Base-by-base conservation (phyloP, 2,113 vertebrate species). In the Tachysurus fulvidraco region DNA sequence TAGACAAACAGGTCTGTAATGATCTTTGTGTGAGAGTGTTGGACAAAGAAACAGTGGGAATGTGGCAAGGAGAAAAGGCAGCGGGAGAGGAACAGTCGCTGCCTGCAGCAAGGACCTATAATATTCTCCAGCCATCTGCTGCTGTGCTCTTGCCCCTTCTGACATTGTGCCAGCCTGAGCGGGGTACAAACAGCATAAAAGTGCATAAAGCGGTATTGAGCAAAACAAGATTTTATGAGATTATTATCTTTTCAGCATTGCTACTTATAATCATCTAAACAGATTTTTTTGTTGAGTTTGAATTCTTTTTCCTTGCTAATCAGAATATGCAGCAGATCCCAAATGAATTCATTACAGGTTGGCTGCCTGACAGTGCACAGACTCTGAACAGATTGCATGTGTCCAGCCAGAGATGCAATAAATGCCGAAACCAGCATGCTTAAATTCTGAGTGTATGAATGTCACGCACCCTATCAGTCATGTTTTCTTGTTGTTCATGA, bases 111-210 rank as follows among this genome's bases (percentile, higher is more conserved):
- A 86, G 84, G 77, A 80, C 84, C 84, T 86, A 78, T 86, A 80
- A 86, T 86, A 86, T 67, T 77, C 57, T 64, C 84, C 62, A 86
- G 84, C 84, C 84, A 86, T 86, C 84, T 86, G 84, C 76, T 86
- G 76, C 84, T 80, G 60, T 21, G 54, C 62, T 44, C 14, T 8
- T 79, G 60, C 77, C 77, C 77, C 52, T 10, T 60, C 52, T 81
- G 67, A 79, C 60, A 64, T 55, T 52, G 69, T 76, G 85, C 79
- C 67, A 64, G 80, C 25, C 80, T 64, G 55, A 87, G 44, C 6
- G 57, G 85, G 71, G 80, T 71, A 67, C 55, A 83, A 83, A 82
- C 41, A 62, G 64, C 77, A 80, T 28, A 57, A 69, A 44, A 80
- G 62, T 41, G 52, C 84, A 73, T 77, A 25, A 54, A 78, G 78